Evolutionary conservation across 2,888 invertebrate species (phyloP), one percentile per base, ranked within the genome.

Genomic region (Notocelia uddmanniana): DNA sequence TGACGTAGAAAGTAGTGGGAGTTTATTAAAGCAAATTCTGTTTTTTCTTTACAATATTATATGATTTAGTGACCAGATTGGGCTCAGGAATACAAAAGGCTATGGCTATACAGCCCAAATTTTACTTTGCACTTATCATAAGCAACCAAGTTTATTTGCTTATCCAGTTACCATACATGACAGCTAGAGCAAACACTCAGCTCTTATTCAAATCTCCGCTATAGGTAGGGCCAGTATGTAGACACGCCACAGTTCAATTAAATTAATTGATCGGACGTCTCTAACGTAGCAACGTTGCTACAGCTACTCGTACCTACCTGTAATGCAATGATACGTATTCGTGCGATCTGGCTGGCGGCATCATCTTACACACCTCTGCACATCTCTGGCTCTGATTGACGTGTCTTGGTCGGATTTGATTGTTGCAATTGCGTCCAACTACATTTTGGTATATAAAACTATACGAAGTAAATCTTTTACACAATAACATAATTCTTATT

Each of bases 181-280:
- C 19, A 31, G 19, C n/a, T 41, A 26, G 15, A 13, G 41, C 10
- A 18, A 19, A 57, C 15, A 19, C 63, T 50, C 11, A 41, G 50
- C n/a, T 57, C 58, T 69, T 70, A 64, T 52, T 64, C 26, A 59
- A 66, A 34, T 31, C 21, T 13, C 15, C 26, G 55, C 15, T 52
- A 66, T 58, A 57, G 45, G 21, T 6, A 57, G 31, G 21, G 8
- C 5, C 26, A 23, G 66, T 34, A 37, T 50, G 37, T 57, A 67
- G 62, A 62, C 23, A 50, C 62, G 57, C 55, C 62, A 50, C 68
- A 57, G 67, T 31, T 62, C 72, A 72, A 68, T 68, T 72, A 72
- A 62, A 62, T 62, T 68, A 68, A 72, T 72, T 72, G 72, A 72
- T 57, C 67, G 60, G 54, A 62, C 60, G 37, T 62, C 62, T 62